Percentiles rank a stretch among this genome's conserved stretches.
phyloP scores from a whole-genome alignment of 2,888 invertebrate genomes.

The Polyommatus iphigenia region DNA sequence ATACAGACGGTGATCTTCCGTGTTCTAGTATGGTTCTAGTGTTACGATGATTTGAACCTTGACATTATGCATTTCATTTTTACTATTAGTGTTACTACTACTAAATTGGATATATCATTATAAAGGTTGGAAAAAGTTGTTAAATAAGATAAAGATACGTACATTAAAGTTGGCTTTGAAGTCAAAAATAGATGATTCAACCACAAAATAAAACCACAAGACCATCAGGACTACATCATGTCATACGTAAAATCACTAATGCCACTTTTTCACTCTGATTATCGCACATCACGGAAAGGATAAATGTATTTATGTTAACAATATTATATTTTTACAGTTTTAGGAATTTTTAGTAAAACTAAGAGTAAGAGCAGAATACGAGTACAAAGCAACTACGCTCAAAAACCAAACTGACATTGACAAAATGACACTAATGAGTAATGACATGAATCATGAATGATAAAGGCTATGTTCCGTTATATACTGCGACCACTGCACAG shows the following conservation, averaged over 20 bases:
- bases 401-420: slow-evolving; percentile 23
- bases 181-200: slow-evolving; percentile 66
- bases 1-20: background rate
- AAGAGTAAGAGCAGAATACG: background rate
- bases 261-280: slow-evolving; percentile 39
- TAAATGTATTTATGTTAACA: background rate
- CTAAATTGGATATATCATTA: background rate
- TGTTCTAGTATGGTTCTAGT: background rate
- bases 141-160: slow-evolving; percentile 45
- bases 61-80: slow-evolving; percentile 27
- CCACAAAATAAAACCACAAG: slow-evolving; percentile 70
- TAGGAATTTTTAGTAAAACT: background rate
- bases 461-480: too few species aligned
- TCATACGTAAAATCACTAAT: slow-evolving; percentile 50
- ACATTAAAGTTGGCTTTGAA: slow-evolving; percentile 53
- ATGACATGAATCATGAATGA: too few species aligned
- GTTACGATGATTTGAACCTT: slow-evolving; percentile 25
- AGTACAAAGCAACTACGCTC: slow-evolving; percentile 4
- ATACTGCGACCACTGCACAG: too few species aligned
- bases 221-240: slow-evolving; percentile 57
- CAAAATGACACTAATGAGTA: slow-evolving; percentile 6
- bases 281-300: background rate
- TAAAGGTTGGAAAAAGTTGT: slow-evolving; percentile 16
- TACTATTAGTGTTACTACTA: background rate
- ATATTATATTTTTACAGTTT: slow-evolving; percentile 33